Conservation (phyloP, 2,797 vertebrate species). For the Dendrocincla tyrannina region DNA sequence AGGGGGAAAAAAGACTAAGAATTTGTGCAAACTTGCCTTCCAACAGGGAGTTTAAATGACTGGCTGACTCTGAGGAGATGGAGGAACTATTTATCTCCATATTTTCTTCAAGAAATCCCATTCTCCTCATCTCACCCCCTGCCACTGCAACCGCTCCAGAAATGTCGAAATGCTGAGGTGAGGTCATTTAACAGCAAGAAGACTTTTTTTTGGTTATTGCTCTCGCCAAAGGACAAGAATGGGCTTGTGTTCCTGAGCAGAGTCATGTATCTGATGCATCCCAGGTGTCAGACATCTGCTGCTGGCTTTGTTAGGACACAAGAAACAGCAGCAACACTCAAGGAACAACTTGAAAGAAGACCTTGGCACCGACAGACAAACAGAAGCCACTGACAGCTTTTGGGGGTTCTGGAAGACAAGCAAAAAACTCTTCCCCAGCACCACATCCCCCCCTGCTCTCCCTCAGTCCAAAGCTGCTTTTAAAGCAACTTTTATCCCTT, state of each 20-base stretch:
- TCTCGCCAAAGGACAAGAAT: constrained; percentile 34
- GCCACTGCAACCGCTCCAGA: not conserved
- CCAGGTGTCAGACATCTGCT: constrained; percentile 61
- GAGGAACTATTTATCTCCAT: constrained; percentile 34
- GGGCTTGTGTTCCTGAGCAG: not conserved
- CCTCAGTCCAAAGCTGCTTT: not conserved
- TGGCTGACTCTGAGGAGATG: not conserved
- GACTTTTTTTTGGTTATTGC: not conserved
- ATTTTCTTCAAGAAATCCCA: constrained; percentile 33
- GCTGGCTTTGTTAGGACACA: not conserved
- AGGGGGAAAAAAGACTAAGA: not conserved
- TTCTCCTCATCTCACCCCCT: constrained; percentile 26
- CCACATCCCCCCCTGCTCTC: not conserved
- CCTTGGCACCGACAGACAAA: not conserved
- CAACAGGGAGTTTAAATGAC: constrained; percentile 45
- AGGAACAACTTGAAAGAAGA: not conserved
- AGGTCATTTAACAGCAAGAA: constrained; percentile 46
- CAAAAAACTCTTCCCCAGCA: not conserved
- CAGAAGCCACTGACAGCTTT: not conserved
- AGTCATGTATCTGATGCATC: not conserved
- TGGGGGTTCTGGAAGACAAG: not conserved
- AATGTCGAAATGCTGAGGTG: not conserved
- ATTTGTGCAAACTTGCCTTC: constrained; percentile 33
- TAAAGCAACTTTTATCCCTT: not conserved
- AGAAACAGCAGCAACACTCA: not conserved